A percentile compares a stretch with the other conserved stretches of the same genome.
Conservation (phyloP, 2,113 vertebrate species). For the Anthoscopus minutus region DNA sequence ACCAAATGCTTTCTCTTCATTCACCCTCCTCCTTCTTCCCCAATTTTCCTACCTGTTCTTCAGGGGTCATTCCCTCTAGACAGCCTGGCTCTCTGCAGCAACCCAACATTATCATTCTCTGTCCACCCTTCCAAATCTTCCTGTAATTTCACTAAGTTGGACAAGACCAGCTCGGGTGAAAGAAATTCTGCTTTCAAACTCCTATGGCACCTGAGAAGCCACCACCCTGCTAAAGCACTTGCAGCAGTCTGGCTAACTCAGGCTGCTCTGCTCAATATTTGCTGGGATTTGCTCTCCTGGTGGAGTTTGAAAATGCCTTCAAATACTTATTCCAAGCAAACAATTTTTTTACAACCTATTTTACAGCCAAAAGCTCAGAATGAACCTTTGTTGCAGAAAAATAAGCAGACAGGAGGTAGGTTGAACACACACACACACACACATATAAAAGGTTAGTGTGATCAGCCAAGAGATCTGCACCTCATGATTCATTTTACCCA, state of each 20-base stretch:
- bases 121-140: neutral
- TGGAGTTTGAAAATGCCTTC: neutral
- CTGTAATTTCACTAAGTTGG: neutral
- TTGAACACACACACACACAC: fast-evolving
- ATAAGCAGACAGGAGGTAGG: neutral
- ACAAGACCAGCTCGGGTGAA: neutral
- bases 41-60: neutral
- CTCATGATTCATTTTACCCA: fast-evolving
- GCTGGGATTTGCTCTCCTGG: neutral
- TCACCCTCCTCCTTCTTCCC: neutral
- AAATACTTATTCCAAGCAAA: neutral
- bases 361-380: neutral
- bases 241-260: neutral
- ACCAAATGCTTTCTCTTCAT: neutral
- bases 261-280: neutral
- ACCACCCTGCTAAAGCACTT: neutral
- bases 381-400: neutral
- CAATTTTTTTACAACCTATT: neutral
- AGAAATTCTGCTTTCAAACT: neutral
- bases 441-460: neutral
- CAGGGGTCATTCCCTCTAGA: neutral
- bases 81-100: fast-evolving
- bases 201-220: neutral
- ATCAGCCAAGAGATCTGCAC: neutral
- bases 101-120: fast-evolving